Conservation (phyloP, 2,888 invertebrate genomes). For the Philonicus albiceps region DNA sequence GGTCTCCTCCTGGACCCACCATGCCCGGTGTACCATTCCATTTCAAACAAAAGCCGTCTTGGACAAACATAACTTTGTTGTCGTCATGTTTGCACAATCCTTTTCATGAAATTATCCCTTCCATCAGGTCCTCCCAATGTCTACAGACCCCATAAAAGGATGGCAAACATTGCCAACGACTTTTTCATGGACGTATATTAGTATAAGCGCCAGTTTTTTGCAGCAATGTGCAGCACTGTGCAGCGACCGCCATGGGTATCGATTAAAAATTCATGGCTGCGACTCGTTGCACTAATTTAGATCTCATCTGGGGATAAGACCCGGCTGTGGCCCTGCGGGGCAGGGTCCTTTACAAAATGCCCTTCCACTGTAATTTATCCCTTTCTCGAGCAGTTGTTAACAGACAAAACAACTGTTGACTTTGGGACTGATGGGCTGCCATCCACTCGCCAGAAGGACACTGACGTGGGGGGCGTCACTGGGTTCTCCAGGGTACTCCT, state of each 20-base stretch:
- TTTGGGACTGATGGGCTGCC: slow-evolving; percentile 13
- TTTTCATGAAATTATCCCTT: slow-evolving; percentile 43
- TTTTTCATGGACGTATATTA: slow-evolving; percentile 28
- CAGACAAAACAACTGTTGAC: slow-evolving; percentile 34
- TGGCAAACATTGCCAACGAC: slow-evolving; percentile 37
- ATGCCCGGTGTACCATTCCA: slow-evolving; percentile 3
- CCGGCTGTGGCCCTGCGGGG: neutral
- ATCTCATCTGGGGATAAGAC: slow-evolving; percentile 28
- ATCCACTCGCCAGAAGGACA: neutral
- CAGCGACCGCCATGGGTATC: neutral
- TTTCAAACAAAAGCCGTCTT: slow-evolving; percentile 15
- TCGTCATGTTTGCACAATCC: slow-evolving; percentile 40
- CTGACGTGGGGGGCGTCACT: neutral
- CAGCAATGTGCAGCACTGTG: neutral
- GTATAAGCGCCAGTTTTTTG: neutral
- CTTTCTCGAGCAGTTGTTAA: slow-evolving; percentile 24
- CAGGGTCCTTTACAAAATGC: neutral
- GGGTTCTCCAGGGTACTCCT: neutral
- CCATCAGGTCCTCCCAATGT: slow-evolving; percentile 17
- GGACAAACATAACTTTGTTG: slow-evolving; percentile 35
- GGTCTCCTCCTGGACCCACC: neutral
- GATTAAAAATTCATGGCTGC: slow-evolving; percentile 34
- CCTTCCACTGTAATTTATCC: neutral
- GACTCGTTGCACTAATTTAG: slow-evolving; percentile 37
- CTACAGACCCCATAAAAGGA: slow-evolving; percentile 28